Evolutionary conservation across 1,140 invertebrate species (phyloP).

Genomic region (Notospermus geniculatus): DNA sequence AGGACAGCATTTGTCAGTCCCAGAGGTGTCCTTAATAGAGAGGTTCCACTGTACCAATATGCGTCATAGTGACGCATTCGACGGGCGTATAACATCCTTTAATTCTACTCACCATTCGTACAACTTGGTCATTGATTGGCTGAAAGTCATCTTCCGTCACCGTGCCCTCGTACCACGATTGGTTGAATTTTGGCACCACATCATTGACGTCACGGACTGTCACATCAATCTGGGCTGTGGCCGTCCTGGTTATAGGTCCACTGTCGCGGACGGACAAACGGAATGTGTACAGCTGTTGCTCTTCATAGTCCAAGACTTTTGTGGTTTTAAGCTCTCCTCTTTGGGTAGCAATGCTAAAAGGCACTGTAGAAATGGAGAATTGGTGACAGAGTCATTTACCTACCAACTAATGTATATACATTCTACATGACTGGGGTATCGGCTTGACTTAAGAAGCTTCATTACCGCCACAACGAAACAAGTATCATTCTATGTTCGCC

Average conservation of each 20-base stretch:
- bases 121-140: no score
- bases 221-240: slow-evolving; percentile 7
- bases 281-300: neutral
- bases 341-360: neutral
- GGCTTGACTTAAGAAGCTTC: no score
- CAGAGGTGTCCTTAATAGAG: no score
- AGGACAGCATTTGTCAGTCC: no score
- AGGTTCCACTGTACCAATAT: no score
- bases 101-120: neutral
- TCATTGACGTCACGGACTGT: slow-evolving; percentile 17
- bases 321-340: neutral
- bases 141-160: slow-evolving; percentile 5
- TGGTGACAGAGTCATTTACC: no score
- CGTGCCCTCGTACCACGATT: neutral
- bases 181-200: slow-evolving; percentile 12
- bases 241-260: neutral
- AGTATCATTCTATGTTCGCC: no score
- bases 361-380: no score
- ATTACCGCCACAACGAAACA: no score
- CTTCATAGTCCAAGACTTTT: neutral
- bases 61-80: no score
- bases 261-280: neutral
- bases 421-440: no score
- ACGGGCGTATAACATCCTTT: neutral
- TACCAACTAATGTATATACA: no score